Evolutionary conservation across 1,140 invertebrate genomes (phyloP), one percentile per base, ranked within the genome.

Genomic region (Brachionus sp.): DNA sequence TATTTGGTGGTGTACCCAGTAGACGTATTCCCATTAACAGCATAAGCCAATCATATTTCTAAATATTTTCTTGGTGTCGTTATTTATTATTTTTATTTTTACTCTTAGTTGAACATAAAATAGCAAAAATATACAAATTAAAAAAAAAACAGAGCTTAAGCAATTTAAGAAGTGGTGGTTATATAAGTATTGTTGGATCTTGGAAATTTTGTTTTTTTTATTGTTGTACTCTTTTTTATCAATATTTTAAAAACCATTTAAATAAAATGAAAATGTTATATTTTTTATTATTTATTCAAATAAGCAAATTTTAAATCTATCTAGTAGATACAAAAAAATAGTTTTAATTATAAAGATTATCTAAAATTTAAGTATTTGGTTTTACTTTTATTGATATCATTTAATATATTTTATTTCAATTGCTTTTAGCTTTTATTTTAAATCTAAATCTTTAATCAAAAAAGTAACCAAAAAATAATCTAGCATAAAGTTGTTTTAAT

Each of bases 1-100:
- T 80, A 5, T 80, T 80, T 16, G 77, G 77, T 16, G 50, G 50
- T 10, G 62, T 80, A 23, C 77, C 77, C 7, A 80, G 77, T 12
- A 23, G 77, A 80, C 46, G 77, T 19, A 66, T 80, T 62, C 77
- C 77, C 12, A 80, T 80, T 12, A 66, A 80, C 25, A 80, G 35
- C 39, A 80, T 80, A 80, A 80, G 77, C 77, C 77, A 80, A 66
- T 80, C 77, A 5, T 75, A 35, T 75, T 75, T 75, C n/a, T 75
- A 75, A 75, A 6, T 70, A 13, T 66, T 66, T 23, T 66, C 57
- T 66, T 70, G 10, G 44, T 75, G 37, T 75, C 70, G 25, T 46
- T 46, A 46, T 19, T 75, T 46, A 75, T 46, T 46, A 5, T 5
- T 39, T 73, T 75, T 75, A 25, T 25, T 39, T 73, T 75, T 75